Base-by-base conservation (phyloP, 2,113 vertebrate species). In the Pterocles gutturalis region DNA sequence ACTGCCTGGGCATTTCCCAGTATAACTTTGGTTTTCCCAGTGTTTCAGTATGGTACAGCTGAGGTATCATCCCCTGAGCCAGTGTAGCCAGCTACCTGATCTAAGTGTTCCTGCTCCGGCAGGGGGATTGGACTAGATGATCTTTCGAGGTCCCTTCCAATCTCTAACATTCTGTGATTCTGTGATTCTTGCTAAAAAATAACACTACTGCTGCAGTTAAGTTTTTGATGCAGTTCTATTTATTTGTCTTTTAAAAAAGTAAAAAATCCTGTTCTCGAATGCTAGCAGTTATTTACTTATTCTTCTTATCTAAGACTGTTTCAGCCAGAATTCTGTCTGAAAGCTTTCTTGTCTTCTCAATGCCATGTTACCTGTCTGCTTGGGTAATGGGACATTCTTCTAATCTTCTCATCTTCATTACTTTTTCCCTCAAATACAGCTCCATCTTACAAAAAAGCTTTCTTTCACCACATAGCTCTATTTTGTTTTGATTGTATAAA, bases 311-410 rank as follows among this genome's bases (percentile, higher is more conserved):
- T 41, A 58, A 71, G 29, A 6, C 22, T 46, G 28, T 51, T 91
- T 64, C 34, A 31, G 11, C 13, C 28, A 72, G 22, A 90, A 36
- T 46, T 82, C 53, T 51, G 4, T 41, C 54, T 45, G 41, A 65
- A 83, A 78, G n/a, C 7, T 51, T 80, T 31, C 14, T 84, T 10
- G 17, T 72, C 22, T 69, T 62, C 36, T 70, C 25, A 43, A 3
- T 0, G 9, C 11, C 2, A 0, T 53, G 11, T 72, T 34, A 71
- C 28, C 16, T 4, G 1, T 13, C 28, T 51, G 33, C 10, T 65
- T 62, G 64, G 16, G 31, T 57, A 81, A 34, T 6, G 15, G 19
- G 11, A 45, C 13, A 9, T 46, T 81, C 12, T 77, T 83, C 26
- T 58, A 28, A 82, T 46, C 22, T 94, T 86, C 53, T n/a, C 14